phyloP scores from a whole-genome alignment of 2,113 vertebrate genomes.

The Mormoops blainvillei region DNA sequence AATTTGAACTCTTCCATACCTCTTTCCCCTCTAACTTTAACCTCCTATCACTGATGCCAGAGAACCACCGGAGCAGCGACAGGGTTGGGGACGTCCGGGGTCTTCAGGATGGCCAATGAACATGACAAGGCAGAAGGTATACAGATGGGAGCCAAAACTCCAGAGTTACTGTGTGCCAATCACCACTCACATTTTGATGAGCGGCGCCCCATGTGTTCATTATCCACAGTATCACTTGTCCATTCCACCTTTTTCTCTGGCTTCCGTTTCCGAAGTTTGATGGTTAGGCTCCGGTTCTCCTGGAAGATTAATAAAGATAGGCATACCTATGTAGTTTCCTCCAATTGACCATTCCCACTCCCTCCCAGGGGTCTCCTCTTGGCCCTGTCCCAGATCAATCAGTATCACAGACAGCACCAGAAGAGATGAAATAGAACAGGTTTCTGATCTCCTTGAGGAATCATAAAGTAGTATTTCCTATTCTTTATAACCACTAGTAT shows the following conservation, averaged over 20 bases:
- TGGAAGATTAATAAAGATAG: constrained; percentile 59
- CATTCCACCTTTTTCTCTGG: constrained; percentile 95
- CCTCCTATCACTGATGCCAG: neutral
- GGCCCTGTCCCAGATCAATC: neutral
- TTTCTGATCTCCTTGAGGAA: neutral
- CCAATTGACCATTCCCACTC: neutral
- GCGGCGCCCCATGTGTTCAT: constrained; percentile 91
- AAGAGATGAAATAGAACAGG: neutral
- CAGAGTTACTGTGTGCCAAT: too few species aligned
- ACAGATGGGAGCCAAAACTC: neutral
- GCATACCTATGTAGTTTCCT: neutral
- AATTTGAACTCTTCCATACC: neutral
- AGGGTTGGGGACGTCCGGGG: neutral
- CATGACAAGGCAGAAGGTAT: neutral
- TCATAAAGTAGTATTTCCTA: neutral
- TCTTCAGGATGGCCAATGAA: neutral
- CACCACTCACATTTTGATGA: constrained; percentile 91
- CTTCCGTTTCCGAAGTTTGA: constrained; percentile 93
- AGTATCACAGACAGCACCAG: neutral
- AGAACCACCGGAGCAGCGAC: neutral
- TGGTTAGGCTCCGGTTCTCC: constrained; percentile 92
- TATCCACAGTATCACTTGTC: constrained; percentile 94
- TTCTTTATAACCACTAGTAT: neutral
- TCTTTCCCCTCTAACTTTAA: neutral
- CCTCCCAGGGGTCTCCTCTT: neutral